Base-by-base conservation (phyloP, 2,113 vertebrate species). In the Penelope pileata region DNA sequence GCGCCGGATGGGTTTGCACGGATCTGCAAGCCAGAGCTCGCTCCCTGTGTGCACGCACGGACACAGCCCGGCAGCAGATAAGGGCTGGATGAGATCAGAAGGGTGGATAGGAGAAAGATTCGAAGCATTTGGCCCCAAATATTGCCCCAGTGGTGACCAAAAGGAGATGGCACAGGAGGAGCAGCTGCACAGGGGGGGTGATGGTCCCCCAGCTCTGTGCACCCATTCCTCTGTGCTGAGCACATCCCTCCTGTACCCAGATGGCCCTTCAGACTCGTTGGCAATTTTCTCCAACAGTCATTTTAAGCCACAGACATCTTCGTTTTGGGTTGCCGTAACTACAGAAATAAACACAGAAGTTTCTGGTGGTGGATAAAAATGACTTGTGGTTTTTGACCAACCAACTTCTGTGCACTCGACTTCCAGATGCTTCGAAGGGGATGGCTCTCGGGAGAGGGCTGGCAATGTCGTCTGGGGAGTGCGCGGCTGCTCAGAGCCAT, bases 261-360 rank as follows among this genome's bases (percentile, higher is more conserved):
- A 17, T 0, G 3, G 23, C 12, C 10, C 67, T 43, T 50, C 60
- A 54, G 42, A 34, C n/a, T 12, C 0, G 0, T 3, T 60, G 66
- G 91, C 18, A 10, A 3, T 60, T 76, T 83, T 73, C 91, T 80
- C 83, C 87, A 82, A 27, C 88, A 80, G 90, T 73, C 79, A 56
- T 92, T 77, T 66, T 6, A 36, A 83, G 88, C 75, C 7, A 1
- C 15, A 19, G 63, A 7, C 2, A 30, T 67, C 64, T 68, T 92
- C 7, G 0, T 67, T 77, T 73, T 17, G 72, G 68, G 93, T 81
- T 94, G 89, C 73, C 19, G 4, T 81, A 87, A 70, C 83, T 58
- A 67, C 91, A 88, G 91, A 77, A 93, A 88, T 58, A 93, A 94
- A 96, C 89, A 92, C 43, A 83, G 81, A 64, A 94, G 54, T 63